Conservation (phyloP, 2,797 vertebrate species). For the Peromyscus melanophrys region DNA sequence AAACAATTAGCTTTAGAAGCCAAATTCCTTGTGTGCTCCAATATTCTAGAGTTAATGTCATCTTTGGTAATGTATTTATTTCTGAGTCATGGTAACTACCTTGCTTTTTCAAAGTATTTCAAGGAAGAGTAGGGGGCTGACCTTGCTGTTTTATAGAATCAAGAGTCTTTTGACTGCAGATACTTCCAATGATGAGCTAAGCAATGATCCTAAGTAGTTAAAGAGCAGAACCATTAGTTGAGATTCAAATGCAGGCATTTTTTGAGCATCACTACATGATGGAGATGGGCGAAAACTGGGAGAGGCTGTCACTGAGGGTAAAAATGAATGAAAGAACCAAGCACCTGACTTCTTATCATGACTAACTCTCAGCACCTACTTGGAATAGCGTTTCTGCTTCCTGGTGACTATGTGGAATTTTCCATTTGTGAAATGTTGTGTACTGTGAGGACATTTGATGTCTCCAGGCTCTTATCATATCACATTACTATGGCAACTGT, state of each 20-base stretch:
- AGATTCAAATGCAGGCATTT: constrained; percentile 60
- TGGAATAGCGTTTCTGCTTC: background rate
- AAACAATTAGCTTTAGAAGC: constrained; percentile 67
- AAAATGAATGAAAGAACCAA: background rate
- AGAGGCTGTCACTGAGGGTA: background rate
- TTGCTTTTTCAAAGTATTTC: constrained; percentile 75
- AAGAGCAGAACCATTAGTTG: constrained; percentile 45
- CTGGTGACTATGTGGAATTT: constrained; percentile 41
- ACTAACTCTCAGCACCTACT: background rate
- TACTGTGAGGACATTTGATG: constrained; percentile 54
- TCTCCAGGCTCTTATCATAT: background rate
- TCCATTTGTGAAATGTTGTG: constrained; percentile 54
- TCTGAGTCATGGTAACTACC: background rate
- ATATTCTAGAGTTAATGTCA: constrained; percentile 64
- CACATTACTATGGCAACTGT: constrained; percentile 74
- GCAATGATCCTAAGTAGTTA: constrained; percentile 15
- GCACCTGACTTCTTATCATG: background rate
- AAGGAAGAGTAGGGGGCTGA: background rate
- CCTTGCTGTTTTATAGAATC: constrained; percentile 38
- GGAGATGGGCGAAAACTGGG: background rate
- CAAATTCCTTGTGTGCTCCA: background rate
- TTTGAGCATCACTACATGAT: constrained; percentile 17
- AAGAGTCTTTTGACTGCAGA: constrained; percentile 58
- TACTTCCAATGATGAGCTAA: background rate
- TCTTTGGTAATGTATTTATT: constrained; percentile 71